A percentile compares a stretch with the other conserved stretches of the same genome.
Conservation (phyloP, 2,888 invertebrate genomes). For the Drosophila nr. perissopoda region DNA sequence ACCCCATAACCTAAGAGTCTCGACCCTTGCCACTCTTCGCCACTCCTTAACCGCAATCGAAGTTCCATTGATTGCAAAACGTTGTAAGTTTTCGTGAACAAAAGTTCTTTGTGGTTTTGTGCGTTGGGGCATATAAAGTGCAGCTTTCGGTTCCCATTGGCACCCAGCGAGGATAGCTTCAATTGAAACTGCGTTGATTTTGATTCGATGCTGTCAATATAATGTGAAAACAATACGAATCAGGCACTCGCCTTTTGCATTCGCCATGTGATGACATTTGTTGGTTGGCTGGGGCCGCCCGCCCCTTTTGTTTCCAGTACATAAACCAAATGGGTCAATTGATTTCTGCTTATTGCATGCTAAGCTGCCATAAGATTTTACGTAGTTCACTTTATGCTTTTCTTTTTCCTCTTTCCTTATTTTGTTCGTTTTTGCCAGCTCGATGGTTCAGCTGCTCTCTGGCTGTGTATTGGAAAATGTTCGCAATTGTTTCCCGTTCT, state of each 20-base stretch:
- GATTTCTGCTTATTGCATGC: conserved; percentile 79
- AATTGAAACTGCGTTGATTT: conserved; percentile 63
- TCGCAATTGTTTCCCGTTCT: conserved; percentile 64
- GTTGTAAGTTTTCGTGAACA: conserved; percentile 62
- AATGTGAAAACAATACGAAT: conserved; percentile 64
- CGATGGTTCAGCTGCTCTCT: conserved; percentile 29
- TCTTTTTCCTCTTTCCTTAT: neutral
- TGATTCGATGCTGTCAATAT: conserved; percentile 66
- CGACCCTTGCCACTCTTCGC: conserved; percentile 18
- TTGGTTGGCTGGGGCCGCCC: conserved; percentile 6
- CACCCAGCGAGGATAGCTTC: conserved; percentile 9
- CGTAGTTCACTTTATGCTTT: conserved; percentile 43
- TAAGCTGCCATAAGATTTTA: conserved; percentile 72
- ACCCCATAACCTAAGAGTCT: conserved; percentile 24
- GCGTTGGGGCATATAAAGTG: conserved; percentile 67
- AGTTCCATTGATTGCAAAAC: conserved; percentile 70
- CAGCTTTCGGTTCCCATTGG: conserved; percentile 62
- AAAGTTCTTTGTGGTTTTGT: conserved; percentile 60
- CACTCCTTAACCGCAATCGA: conserved; percentile 35
- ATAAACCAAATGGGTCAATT: conserved; percentile 83
- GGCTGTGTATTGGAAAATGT: conserved; percentile 58
- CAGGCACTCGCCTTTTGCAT: conserved; percentile 14
- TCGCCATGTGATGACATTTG: conserved; percentile 49
- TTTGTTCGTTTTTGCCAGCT: conserved; percentile 9
- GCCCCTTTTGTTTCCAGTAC: conserved; percentile 71